phyloP scores from a whole-genome alignment of 2,888 invertebrate genomes.

The Allacma fusca region DNA sequence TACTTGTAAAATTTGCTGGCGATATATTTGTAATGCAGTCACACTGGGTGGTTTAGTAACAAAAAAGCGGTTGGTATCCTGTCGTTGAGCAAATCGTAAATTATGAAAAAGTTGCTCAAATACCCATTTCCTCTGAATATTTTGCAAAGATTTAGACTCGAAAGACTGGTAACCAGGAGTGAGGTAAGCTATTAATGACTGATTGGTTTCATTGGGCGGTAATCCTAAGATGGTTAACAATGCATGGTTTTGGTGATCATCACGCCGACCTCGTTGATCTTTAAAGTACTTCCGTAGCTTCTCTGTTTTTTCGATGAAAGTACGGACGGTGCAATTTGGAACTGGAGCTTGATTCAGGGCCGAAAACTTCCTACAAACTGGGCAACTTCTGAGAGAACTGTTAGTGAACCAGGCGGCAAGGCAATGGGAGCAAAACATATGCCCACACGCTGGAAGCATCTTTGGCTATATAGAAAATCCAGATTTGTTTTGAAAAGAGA shows the following conservation, averaged over 20 bases:
- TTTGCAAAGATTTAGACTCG: constrained; percentile 4
- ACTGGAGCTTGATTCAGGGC: not conserved
- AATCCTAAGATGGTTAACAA: not conserved
- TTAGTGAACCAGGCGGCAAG: constrained; percentile 22
- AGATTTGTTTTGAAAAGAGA: too few species aligned
- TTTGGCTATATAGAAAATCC: too few species aligned
- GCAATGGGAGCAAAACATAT: constrained; percentile 22
- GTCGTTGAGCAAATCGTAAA: constrained; percentile 30
- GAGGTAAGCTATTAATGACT: not conserved
- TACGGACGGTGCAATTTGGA: not conserved
- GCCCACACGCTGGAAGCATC: constrained; percentile 30
- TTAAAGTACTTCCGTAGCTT: not conserved
- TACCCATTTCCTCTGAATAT: constrained; percentile 15
- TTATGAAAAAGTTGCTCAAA: constrained; percentile 31
- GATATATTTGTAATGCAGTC: not conserved
- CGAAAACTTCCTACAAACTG: constrained; percentile 26
- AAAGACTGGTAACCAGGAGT: not conserved
- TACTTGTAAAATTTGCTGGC: not conserved
- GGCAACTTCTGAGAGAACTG: constrained; percentile 21
- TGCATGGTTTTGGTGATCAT: not conserved
- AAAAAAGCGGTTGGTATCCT: constrained; percentile 6
- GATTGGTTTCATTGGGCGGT: constrained; percentile 11
- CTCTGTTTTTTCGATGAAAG: constrained; percentile 3
- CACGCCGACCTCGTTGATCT: too few species aligned
- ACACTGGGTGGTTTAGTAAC: not conserved